Evolutionary conservation across 2,888 invertebrate genomes (phyloP), one percentile per base, ranked within the genome.

Genomic region (Anodontia alba): DNA sequence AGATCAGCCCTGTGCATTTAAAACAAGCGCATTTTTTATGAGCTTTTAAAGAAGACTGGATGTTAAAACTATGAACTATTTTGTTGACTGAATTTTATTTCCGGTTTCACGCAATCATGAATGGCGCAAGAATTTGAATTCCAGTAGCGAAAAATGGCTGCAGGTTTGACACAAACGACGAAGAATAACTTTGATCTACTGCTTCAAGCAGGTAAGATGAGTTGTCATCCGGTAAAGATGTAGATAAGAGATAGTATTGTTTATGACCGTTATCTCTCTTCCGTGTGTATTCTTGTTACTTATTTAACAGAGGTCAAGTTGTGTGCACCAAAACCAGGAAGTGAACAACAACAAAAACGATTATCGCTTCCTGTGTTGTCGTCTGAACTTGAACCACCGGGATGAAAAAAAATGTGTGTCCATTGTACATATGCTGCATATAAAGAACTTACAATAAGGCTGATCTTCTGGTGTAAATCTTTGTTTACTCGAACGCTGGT

Each of bases 141-240:
- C 57, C 46, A 62, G 70, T 70, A 57, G 73, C 51, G 76, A 78
- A 87, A 84, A 81, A 89, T 89, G 89, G 88, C 88, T 79, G 81
- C 86, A 78, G 74, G 57, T 74, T 84, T 73, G 77, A 85, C 71
- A 74, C 85, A 81, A 69, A 84, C 62, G 78, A 83, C 74, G 76
- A 82, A 80, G 71, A 90, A 84, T 78, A 89, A 81, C 73, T 85
- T 92, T 31, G 91, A 92, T 84, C 85, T 92, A 66, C 84, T 92
- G 78, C 86, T 92, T 57, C 78, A 88, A 85, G 91, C 91, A 85
- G 91, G 91, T 92, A 90, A 85, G 84, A 36, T n/a, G n/a, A 33
- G 12, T 17, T 46, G 69, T 69, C 46, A 46, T 43, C n/a, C 1
- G n/a, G n/a, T 69, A 3, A 46, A 15, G 69, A 69, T 69, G 43